Conservation (phyloP, 2,113 vertebrate species). For the Gnathonemus echidnorhynchus region DNA sequence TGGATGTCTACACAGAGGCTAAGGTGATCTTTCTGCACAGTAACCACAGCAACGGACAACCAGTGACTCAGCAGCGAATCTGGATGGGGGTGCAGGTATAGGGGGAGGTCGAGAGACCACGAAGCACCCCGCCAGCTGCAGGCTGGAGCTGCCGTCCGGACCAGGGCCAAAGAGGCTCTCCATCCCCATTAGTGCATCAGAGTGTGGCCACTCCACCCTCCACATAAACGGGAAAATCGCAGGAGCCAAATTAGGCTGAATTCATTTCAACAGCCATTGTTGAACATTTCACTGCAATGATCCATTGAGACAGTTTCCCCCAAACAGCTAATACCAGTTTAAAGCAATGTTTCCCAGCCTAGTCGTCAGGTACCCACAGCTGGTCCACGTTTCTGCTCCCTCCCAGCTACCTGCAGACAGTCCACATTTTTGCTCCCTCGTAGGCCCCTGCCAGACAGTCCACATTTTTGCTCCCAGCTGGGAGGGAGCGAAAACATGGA, state of each 20-base stretch:
- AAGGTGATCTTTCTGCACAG: background rate
- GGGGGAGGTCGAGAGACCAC: background rate
- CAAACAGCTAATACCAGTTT: background rate
- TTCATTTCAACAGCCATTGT: background rate
- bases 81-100: background rate
- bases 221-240: background rate
- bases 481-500: background rate
- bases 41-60: conserved; percentile 17
- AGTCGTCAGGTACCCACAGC: background rate
- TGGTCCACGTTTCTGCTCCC: background rate
- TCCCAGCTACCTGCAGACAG: background rate
- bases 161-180: background rate
- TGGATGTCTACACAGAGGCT: background rate
- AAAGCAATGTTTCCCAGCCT: background rate
- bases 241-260: background rate
- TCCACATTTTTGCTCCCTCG: too few relatives aligned
- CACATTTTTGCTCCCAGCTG: background rate
- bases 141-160: background rate
- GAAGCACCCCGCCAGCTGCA: background rate
- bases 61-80: conserved; percentile 4
- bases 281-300: background rate
- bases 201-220: background rate
- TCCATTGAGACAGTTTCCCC: background rate
- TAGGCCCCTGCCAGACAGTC: too few relatives aligned
- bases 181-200: background rate